These are phyloP conservation scores for Drosophila cognata DNA, from an alignment of 2,888 invertebrate species.

Conservation along the genomic window DNA sequence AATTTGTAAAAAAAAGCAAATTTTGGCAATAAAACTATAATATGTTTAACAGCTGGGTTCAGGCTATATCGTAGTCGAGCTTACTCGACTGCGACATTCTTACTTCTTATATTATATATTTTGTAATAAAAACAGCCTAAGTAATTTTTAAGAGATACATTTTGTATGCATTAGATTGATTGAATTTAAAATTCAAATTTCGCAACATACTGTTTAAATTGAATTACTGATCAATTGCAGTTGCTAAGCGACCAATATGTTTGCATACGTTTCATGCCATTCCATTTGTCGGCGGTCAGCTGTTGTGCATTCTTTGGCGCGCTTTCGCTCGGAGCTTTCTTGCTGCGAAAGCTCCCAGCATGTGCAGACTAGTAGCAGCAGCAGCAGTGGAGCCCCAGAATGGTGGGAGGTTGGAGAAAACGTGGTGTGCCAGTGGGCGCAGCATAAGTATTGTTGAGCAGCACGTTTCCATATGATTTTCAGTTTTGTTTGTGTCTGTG, in stretches of 20 bases:
- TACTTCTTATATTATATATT: neutral
- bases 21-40: neutral
- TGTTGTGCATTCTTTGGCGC: conserved; percentile 40
- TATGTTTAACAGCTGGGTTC: neutral
- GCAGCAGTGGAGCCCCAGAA: conserved; percentile 27
- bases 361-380: conserved; percentile 46
- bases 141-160: neutral
- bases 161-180: neutral
- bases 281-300: conserved; percentile 27
- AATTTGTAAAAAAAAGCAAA: too few relatives aligned
- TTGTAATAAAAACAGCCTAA: neutral
- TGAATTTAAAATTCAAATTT: neutral
- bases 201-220: neutral
- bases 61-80: neutral
- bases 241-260: neutral
- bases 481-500: conserved; percentile 71
- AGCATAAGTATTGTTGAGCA: conserved; percentile 55
- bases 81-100: neutral
- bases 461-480: conserved; percentile 77
- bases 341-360: conserved; percentile 50
- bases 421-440: conserved; percentile 24
- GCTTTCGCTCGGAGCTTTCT: conserved; percentile 66
- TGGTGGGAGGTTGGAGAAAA: neutral
- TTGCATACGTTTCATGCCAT: conserved; percentile 2
- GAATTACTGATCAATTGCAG: neutral